Conservation (phyloP, 1,140 invertebrate genomes). For the Pseudomyrmex sp. region DNA sequence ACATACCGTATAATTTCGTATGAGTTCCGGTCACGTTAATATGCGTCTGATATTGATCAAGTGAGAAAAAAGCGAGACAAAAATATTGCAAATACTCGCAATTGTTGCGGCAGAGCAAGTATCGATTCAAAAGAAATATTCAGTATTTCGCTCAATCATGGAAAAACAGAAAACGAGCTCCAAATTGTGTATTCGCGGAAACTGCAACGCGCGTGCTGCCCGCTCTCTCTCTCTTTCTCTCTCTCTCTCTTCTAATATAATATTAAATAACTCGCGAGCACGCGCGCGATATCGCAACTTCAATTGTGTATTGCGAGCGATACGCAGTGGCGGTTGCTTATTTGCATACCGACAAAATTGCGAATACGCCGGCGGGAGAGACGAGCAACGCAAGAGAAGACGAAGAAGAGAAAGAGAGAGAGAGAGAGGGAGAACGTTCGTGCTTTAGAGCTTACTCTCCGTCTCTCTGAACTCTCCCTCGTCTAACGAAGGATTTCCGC, state of each 20-base stretch:
- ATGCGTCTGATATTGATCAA: background rate
- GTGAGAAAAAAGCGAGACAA: background rate
- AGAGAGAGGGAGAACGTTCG: background rate
- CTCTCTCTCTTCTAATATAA: conserved; percentile 7
- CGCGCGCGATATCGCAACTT: conserved; percentile 16
- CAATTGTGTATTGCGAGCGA: conserved; percentile 26
- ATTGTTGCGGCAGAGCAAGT: background rate
- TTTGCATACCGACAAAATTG: conserved; percentile 43
- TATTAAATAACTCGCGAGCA: conserved; percentile 51
- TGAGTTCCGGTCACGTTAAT: background rate
- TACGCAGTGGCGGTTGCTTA: conserved; percentile 20
- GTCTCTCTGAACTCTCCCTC: background rate
- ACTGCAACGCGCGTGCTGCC: background rate
- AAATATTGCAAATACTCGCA: background rate
- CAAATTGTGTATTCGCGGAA: background rate
- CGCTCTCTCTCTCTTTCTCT: too few species aligned
- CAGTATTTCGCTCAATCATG: conserved; percentile 1
- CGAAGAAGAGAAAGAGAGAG: background rate
- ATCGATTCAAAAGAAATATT: conserved; percentile 11
- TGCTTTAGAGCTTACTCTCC: conserved; percentile 2
- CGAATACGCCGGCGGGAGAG: background rate
- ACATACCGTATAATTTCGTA: background rate
- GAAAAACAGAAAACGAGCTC: background rate
- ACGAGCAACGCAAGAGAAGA: background rate
- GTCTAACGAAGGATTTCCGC: conserved; percentile 44